Base-by-base conservation (phyloP, 2,113 vertebrate genomes). In the Prinia subflava region DNA sequence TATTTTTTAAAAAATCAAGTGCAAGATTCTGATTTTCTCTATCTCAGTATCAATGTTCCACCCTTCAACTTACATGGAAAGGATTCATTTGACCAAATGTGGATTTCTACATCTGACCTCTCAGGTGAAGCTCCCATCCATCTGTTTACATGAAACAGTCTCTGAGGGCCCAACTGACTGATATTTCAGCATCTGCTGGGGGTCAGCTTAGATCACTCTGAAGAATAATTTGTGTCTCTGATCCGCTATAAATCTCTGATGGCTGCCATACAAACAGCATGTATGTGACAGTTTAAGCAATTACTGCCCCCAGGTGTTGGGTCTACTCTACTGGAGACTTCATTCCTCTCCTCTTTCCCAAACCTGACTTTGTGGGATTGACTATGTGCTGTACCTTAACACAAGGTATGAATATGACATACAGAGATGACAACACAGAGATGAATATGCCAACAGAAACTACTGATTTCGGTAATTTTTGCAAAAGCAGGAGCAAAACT, bases 261-360 rank as follows among this genome's bases (percentile, higher is more conserved):
- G 20, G 35, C 23, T 81, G 60, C 70, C 83, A 92, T 21, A 65
- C 28, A 60, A 82, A 60, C 67, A 83, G 50, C 30, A 70, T 35
- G 33, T 33, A 21, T 13, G 21, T 67, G n/a, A 83, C 4, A 83
- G 42, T 65, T 90, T 28, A 90, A 83, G 92, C 55, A 92, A 67
- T 90, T 96, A 89, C 60, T 63, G 71, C 86, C 90, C 83, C 68
- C 86, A 90, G 68, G 76, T 86, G 75, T 83, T 94, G 47, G 46
- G n/a, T 35, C 44, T 24, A 59, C 30, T 78, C 52, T 39, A 9
- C 2, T 17, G n/a, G 78, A 75, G 93, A 71, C 10, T 7, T 28
- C 21, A 31, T 28, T 52, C 41, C 46, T 50, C n/a, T 64, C 55
- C 63, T 64, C 52, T 25, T 47, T 50, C 35, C 63, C 27, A 79